Conservation (phyloP, 2,888 invertebrate genomes). For the Drosophila flavopinicola region DNA sequence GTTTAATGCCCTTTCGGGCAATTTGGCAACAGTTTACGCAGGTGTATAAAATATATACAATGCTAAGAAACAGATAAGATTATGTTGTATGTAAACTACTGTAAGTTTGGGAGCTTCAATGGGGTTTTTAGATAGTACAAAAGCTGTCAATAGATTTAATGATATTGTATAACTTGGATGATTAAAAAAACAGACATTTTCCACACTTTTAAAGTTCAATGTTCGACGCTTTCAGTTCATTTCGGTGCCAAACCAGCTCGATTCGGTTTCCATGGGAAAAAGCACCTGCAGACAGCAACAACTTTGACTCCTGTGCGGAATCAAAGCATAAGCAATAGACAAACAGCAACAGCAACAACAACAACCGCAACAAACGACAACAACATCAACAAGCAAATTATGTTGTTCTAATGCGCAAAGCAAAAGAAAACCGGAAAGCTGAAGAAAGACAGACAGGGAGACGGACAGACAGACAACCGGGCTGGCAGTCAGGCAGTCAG, state of each 20-base stretch:
- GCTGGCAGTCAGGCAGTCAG: constrained; percentile 7
- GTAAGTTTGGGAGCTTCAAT: no score
- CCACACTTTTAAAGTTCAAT: background rate
- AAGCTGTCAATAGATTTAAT: no score
- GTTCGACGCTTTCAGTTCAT: background rate
- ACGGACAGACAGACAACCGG: constrained; percentile 8
- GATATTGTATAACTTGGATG: no score
- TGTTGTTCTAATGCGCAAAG: constrained; percentile 61
- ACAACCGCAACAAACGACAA: constrained; percentile 32
- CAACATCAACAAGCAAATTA: constrained; percentile 55
- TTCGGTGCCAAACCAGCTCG: background rate
- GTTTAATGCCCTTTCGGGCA: constrained; percentile 25
- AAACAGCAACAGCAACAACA: constrained; percentile 32
- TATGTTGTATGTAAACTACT: background rate
- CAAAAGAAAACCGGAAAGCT: constrained; percentile 45
- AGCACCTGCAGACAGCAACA: constrained; percentile 7
- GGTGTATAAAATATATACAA: constrained; percentile 10
- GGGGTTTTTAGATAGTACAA: no score
- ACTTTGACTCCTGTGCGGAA: constrained; percentile 19
- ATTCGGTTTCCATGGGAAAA: constrained; percentile 8
- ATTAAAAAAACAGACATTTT: background rate
- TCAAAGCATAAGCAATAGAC: constrained; percentile 31
- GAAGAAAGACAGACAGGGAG: constrained; percentile 20
- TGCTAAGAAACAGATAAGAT: constrained; percentile 27
- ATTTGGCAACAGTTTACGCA: background rate